A percentile compares a stretch with the other conserved stretches of the same genome.
Conservation (phyloP, 2,797 vertebrate genomes). For the Xyrichtys novacula region DNA sequence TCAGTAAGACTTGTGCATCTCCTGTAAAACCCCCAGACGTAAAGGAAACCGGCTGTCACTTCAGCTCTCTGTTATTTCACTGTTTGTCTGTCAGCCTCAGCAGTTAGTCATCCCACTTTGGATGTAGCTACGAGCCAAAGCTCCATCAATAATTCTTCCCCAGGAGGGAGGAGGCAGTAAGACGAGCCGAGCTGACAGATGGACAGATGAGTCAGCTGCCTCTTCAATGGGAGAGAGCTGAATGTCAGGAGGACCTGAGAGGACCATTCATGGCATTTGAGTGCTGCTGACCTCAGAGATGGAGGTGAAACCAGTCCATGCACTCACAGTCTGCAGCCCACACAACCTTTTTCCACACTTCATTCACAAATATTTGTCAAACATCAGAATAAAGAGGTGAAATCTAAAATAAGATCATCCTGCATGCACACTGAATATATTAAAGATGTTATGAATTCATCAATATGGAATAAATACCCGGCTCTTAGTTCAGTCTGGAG, state of each 20-base stretch:
- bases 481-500: constrained; percentile 11
- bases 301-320: constrained; percentile 35
- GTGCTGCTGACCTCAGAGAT: constrained; percentile 20
- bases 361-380: constrained; percentile 9
- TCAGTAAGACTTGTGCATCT: neutral
- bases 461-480: constrained; percentile 11
- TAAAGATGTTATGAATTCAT: neutral
- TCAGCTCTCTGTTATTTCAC: constrained; percentile 23
- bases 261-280: constrained; percentile 38
- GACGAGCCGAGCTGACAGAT: constrained; percentile 43
- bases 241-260: constrained; percentile 47
- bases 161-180: constrained; percentile 34
- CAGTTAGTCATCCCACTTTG: constrained; percentile 57
- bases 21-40: neutral
- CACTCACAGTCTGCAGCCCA: neutral
- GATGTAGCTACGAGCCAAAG: constrained; percentile 43
- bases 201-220: constrained; percentile 65
- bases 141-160: constrained; percentile 62
- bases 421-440: neutral
- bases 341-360: neutral
- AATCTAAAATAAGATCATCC: neutral
- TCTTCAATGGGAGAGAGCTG: constrained; percentile 27
- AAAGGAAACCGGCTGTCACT: constrained; percentile 14
- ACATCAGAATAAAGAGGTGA: neutral
- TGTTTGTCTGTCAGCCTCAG: constrained; percentile 41